Evolutionary conservation across 2,888 invertebrate genomes (phyloP).

Genomic region (Brenthis hecate): DNA sequence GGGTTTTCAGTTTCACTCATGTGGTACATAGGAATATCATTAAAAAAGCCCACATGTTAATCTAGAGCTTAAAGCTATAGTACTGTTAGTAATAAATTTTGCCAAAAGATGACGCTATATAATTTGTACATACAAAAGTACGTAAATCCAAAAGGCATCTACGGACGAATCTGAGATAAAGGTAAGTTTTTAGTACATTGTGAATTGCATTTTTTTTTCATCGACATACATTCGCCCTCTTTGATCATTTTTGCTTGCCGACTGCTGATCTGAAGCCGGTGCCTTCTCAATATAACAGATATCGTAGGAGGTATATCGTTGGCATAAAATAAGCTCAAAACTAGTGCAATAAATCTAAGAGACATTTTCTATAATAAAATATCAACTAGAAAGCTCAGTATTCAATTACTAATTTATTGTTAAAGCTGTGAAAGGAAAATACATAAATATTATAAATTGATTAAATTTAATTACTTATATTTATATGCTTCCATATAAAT

Average conservation of each 20-base stretch:
- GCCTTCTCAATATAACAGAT: neutral
- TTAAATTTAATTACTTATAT: neutral
- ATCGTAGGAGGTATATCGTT: neutral
- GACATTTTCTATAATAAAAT: slow-evolving; percentile 27
- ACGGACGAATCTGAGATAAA: no score
- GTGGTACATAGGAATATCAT: no score
- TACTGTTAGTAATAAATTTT: no score
- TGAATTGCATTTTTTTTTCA: neutral
- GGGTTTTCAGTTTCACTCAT: no score
- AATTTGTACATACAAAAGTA: no score
- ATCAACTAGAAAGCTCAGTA: slow-evolving; percentile 20
- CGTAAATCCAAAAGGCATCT: no score
- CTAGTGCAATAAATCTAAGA: slow-evolving; percentile 22
- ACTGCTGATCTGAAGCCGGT: no score
- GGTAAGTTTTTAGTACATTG: neutral
- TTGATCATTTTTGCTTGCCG: no score
- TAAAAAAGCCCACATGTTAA: no score
- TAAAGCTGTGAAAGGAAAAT: slow-evolving; percentile 2
- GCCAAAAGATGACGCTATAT: no score
- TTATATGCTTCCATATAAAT: neutral
- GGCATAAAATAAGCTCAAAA: neutral
- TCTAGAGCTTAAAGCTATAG: no score
- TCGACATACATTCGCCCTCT: no score
- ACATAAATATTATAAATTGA: neutral
- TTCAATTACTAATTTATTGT: slow-evolving; percentile 28